phyloP scores from a whole-genome alignment of 2,888 invertebrate genomes.

The Tethea ocularis region DNA sequence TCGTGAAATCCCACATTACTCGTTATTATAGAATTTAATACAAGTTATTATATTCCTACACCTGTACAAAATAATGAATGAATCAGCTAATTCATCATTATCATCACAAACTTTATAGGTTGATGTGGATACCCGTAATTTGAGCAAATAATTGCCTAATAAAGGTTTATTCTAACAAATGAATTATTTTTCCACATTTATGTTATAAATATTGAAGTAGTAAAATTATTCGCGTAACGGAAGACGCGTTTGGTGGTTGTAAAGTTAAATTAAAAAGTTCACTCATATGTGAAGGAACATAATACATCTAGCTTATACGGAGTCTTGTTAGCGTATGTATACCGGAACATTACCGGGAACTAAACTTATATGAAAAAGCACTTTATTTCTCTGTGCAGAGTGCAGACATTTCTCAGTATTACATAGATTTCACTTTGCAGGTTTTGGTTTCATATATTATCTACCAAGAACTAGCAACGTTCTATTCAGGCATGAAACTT shows the following conservation, averaged over 20 bases:
- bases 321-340: background rate
- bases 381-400: background rate
- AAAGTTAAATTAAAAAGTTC: constrained; percentile 6
- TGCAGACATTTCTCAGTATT: background rate
- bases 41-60: background rate
- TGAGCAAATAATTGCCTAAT: too few relatives aligned
- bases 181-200: background rate
- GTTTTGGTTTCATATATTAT: background rate
- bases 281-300: constrained; percentile 1
- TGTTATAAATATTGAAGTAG: background rate
- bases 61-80: background rate
- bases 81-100: too few relatives aligned
- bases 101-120: too few relatives aligned
- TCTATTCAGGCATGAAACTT: background rate
- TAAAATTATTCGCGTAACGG: background rate
- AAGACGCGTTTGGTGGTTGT: background rate
- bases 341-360: background rate
- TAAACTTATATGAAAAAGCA: background rate
- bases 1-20: background rate
- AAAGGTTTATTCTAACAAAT: too few relatives aligned
- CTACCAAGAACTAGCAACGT: background rate
- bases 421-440: constrained; percentile 2
- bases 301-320: background rate
- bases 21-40: background rate
- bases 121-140: too few relatives aligned